Evolutionary conservation across 2,797 vertebrate species (phyloP), one percentile per base, ranked within the genome.

Genomic region (Vireo griseus): DNA sequence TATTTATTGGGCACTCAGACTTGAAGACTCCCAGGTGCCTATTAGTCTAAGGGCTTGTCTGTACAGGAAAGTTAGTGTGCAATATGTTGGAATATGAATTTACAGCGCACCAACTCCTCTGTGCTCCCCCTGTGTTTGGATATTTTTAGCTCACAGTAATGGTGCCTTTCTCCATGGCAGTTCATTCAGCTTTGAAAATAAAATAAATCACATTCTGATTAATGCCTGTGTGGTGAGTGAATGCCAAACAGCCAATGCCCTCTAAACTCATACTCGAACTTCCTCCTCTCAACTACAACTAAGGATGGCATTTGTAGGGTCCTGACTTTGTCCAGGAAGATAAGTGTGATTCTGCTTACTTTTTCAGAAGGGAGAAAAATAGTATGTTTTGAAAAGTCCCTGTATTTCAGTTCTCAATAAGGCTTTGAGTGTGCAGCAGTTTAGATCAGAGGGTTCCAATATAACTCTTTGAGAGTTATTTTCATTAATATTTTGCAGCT

Each of bases 1-100:
- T 95, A 96, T 96, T 96, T 97, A 96, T 96, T 94, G 94, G 85
- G 92, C 73, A 88, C 94, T 96, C 92, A 97, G 95, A 90, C 95
- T 95, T 96, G 95, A 97, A 94, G 89, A 67, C 95, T 96, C 92
- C 91, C 95, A 96, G 95, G 91, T 96, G 87, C 94, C 95, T 95
- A 67, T 94, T 96, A 95, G 92, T 96, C 92, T 96, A 96, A 91
- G 79, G 79, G 86, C 90, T 93, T 93, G 94, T 94, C 94, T 92
- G 59, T 93, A 94, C 92, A 94, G 93, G 92, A 87, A 88, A 88
- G 94, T 89, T 90, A 96, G 92, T 93, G 90, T 93, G 92, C 83
- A 92, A 63, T 92, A 95, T 92, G 76, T 62, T 95, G 83, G 86
- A 95, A 95, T 96, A 95, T 96, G 92, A 95, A 96, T 97, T 95